Percentiles rank a stretch among this genome's conserved stretches.
Evolutionary conservation across 2,888 invertebrate genomes (phyloP).

Genomic region (Trachelus stipa): DNA sequence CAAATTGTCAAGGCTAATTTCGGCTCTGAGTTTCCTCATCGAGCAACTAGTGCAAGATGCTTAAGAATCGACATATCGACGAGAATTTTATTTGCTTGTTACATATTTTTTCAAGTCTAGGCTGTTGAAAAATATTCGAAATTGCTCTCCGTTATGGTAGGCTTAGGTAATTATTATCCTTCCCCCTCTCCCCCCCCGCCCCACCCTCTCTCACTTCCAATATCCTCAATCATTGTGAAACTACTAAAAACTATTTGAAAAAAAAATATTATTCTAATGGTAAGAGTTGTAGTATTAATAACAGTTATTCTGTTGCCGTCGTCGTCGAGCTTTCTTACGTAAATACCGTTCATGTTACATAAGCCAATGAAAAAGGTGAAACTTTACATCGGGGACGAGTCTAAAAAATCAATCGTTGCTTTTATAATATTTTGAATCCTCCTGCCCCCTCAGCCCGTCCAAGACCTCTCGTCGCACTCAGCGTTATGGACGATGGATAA

Average conservation of each 20-base stretch:
- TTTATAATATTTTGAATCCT: not conserved
- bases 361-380: not conserved
- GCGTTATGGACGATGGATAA: not conserved
- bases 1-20: not conserved
- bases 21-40: not conserved
- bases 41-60: not conserved
- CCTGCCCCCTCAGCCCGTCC: too few relatives aligned
- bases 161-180: not conserved
- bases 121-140: not conserved
- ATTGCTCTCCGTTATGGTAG: not conserved
- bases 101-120: not conserved
- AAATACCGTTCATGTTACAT: not conserved
- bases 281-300: not conserved
- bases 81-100: not conserved
- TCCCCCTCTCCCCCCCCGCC: too few relatives aligned
- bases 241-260: not conserved
- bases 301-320: not conserved
- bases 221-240: not conserved
- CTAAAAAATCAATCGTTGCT: not conserved
- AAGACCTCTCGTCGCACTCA: not conserved
- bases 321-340: not conserved
- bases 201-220: not conserved
- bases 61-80: not conserved
- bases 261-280: not conserved
- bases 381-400: not conserved